Conservation (phyloP, 2,888 invertebrate genomes). For the Sphinx pinastri region DNA sequence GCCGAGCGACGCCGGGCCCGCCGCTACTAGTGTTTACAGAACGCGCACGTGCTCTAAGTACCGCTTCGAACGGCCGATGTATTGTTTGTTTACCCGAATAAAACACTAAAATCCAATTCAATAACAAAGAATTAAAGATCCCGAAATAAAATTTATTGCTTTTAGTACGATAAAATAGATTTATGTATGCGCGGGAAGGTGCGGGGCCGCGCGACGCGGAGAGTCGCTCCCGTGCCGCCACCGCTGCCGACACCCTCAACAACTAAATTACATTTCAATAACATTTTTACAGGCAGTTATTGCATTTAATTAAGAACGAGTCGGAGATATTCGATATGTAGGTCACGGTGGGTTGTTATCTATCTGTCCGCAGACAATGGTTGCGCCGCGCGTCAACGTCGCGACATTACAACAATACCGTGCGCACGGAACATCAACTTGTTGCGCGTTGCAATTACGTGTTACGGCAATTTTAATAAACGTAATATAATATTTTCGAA, state of each 20-base stretch:
- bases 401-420: conserved; percentile 20
- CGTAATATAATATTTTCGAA: conserved; percentile 2
- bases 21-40: conserved; percentile 66
- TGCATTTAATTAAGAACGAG: conserved; percentile 46
- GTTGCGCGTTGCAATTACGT: conserved; percentile 21
- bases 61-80: conserved; percentile 75
- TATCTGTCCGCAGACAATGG: conserved; percentile 18
- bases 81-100: conserved; percentile 84
- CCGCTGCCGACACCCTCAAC: conserved; percentile 62
- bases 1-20: conserved; percentile 63
- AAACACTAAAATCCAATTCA: conserved; percentile 84
- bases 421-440: conserved; percentile 18
- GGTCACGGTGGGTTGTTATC: conserved; percentile 17
- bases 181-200: conserved; percentile 72
- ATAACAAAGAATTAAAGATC: conserved; percentile 85
- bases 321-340: conserved; percentile 25
- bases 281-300: conserved; percentile 49
- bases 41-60: conserved; percentile 78
- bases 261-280: conserved; percentile 56
- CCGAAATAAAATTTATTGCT: conserved; percentile 84
- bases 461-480: neutral
- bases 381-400: conserved; percentile 16
- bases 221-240: conserved; percentile 31
- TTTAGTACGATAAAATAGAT: conserved; percentile 82
- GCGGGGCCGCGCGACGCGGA: conserved; percentile 46